Evolutionary conservation across 2,797 vertebrate genomes (phyloP), one percentile per base, ranked within the genome.

Genomic region (Graptemys geographica): DNA sequence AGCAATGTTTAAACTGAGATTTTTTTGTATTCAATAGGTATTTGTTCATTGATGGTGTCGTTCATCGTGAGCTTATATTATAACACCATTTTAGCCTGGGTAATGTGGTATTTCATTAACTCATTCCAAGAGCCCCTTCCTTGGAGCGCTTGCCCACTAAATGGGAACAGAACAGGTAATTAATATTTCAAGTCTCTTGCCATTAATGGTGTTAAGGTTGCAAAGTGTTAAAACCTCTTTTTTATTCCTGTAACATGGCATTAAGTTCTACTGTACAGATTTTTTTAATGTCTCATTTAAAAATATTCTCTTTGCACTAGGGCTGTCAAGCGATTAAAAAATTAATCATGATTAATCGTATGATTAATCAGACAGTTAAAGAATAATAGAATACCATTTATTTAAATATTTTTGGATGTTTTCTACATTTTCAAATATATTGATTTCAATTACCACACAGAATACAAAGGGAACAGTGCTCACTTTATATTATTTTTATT

Each of bases 91-190:
- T 84, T 99, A 84, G 97, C 98, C 62, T 99, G 99, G 99, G 99
- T 99, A 83, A 97, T 99, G 52, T 99, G 99, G 99, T 99, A 99
- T 95, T 98, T 99, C 55, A 98, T 99, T 90, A 98, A 99, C 95
- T 99, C 99, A 84, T 99, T 99, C 96, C 98, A 99, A 96, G 86
- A 99, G 9, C 99, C 99, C 0, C 97, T 99, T 95, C 99, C 99
- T 5, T 99, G 99, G 99, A 98, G 98, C 11, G 47, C 93, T 21
- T 99, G 99, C 92, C 99, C 99, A 0, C 80, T 98, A 23, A 98
- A 98, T 33, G 89, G 90, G 28, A 98, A 98, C 93, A 96, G 21
- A 62, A 99, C 98, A 97, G 99, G 99, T 99, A 97, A 93, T 23
- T 83, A 81, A 41, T 21, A 59, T 37, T 37, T 81, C 0, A 18